These are phyloP conservation scores for Mechanitis mazaeus DNA, from an alignment of 2,888 invertebrate genomes.

Conservation along the genomic window DNA sequence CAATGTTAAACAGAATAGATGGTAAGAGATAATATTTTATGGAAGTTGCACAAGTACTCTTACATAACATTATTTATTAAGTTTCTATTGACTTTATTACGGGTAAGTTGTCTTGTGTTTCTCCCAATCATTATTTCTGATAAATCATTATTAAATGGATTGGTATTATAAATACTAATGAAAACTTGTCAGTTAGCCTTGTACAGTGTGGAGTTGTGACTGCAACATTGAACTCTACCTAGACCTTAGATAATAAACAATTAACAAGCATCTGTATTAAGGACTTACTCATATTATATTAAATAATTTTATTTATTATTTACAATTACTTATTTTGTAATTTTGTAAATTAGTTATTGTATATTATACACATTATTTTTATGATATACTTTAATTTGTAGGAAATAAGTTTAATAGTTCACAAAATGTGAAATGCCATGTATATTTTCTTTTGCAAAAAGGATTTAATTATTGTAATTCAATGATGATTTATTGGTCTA, in stretches of 20 bases:
- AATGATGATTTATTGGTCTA: too few species aligned
- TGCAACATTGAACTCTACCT: constrained; percentile 44
- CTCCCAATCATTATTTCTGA: constrained; percentile 10
- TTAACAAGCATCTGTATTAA: constrained; percentile 11
- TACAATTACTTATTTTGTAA: not conserved
- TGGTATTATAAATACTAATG: constrained; percentile 27
- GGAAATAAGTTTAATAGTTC: too few species aligned
- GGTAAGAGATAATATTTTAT: too few species aligned
- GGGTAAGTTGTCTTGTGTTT: constrained; percentile 4
- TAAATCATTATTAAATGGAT: constrained; percentile 13
- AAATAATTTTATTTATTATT: constrained; percentile 3
- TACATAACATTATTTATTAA: too few species aligned
- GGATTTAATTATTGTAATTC: not conserved
- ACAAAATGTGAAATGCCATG: too few species aligned
- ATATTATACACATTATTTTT: too few species aligned
- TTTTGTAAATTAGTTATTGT: not conserved
- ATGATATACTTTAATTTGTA: too few species aligned
- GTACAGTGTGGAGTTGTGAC: constrained; percentile 35
- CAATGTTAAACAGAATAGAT: too few species aligned
- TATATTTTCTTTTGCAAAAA: not conserved
- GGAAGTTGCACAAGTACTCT: too few species aligned
- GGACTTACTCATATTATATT: constrained; percentile 6
- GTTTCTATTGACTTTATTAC: too few species aligned
- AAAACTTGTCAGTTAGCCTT: constrained; percentile 35
- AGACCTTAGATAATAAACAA: constrained; percentile 16